A percentile compares a stretch with the other conserved stretches of the same genome.
Evolutionary conservation across 2,113 vertebrate genomes (phyloP).

Genomic region (Lagopus leucura): DNA sequence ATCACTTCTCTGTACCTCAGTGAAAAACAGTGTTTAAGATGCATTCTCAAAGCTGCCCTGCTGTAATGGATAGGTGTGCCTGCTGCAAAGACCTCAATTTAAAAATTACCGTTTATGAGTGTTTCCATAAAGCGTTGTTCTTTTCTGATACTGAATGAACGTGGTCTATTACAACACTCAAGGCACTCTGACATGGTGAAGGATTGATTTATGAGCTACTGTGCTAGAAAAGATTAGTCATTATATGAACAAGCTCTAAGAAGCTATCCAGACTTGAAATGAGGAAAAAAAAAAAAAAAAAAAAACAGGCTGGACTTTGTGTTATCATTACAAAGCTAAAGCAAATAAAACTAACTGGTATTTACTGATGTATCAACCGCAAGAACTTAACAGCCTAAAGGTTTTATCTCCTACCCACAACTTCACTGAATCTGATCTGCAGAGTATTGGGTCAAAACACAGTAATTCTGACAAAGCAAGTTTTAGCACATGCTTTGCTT

Average conservation of each 20-base stretch:
- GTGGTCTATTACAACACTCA: neutral
- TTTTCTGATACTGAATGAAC: neutral
- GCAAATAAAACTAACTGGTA: neutral
- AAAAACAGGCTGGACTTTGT: neutral
- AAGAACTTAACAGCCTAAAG: neutral
- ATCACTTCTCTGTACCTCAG: neutral
- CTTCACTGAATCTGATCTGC: neutral
- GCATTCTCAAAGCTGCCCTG: slow-evolving; percentile 17
- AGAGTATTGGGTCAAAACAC: neutral
- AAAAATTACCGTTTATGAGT: neutral
- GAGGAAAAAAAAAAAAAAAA: neutral
- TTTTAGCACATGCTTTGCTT: neutral
- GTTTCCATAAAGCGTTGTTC: neutral
- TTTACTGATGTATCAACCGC: neutral
- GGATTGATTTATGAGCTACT: neutral
- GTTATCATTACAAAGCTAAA: neutral
- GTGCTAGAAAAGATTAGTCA: neutral
- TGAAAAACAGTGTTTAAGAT: neutral
- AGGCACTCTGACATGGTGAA: neutral
- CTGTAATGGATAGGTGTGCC: slow-evolving; percentile 17
- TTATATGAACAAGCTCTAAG: neutral
- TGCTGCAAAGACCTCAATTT: slow-evolving; percentile 17
- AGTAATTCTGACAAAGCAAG: neutral
- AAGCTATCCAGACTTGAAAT: neutral
- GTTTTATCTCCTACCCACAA: neutral